Evolutionary conservation across 2,888 invertebrate genomes (phyloP).

Genomic region (Arctia plantaginis): DNA sequence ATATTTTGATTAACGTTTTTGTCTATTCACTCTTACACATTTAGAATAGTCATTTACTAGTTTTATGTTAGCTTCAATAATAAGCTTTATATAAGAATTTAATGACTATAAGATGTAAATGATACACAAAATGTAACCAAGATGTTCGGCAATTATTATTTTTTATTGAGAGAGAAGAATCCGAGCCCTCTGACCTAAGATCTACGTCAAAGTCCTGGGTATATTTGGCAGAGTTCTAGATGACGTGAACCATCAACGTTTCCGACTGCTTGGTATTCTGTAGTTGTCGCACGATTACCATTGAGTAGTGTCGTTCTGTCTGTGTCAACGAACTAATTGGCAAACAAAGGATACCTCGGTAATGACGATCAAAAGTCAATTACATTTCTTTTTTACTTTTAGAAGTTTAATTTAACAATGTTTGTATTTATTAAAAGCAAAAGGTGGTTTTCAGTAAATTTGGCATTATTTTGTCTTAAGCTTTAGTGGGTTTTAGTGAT

Average conservation of each 20-base stretch:
- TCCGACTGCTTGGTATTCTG: conserved; percentile 61
- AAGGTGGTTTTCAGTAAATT: background rate
- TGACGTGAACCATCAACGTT: conserved; percentile 31
- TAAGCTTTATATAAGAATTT: too few relatives aligned
- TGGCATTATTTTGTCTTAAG: background rate
- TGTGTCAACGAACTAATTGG: conserved; percentile 80
- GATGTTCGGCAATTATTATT: too few relatives aligned
- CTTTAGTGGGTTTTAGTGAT: background rate
- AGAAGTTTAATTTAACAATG: background rate
- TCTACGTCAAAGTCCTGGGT: background rate
- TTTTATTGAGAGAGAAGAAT: too few relatives aligned
- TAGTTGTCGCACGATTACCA: conserved; percentile 58
- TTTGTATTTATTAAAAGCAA: background rate
- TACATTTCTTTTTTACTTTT: conserved; percentile 39
- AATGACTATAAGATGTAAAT: too few relatives aligned
- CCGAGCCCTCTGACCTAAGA: background rate
- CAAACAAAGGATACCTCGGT: conserved; percentile 65
- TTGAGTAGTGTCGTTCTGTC: conserved; percentile 57
- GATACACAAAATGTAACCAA: too few relatives aligned
- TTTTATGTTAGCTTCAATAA: too few relatives aligned
- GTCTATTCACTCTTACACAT: too few relatives aligned
- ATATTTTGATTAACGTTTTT: too few relatives aligned
- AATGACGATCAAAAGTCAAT: conserved; percentile 36
- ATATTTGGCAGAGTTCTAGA: conserved; percentile 1
- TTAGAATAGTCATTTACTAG: too few relatives aligned